phyloP scores from a whole-genome alignment of 1,140 invertebrate species.

The Platyura marginata region DNA sequence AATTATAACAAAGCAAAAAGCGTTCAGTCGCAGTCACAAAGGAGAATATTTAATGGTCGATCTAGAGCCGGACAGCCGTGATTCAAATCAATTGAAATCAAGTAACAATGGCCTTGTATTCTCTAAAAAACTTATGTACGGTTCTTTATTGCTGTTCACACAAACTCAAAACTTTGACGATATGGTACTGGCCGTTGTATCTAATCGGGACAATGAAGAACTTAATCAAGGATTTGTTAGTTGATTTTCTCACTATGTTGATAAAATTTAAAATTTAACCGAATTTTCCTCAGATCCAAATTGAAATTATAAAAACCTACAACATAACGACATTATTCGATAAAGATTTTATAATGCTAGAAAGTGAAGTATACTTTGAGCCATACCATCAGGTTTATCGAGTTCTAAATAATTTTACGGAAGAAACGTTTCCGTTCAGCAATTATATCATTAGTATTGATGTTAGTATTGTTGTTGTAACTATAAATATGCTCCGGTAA shows the following conservation, averaged over 20 bases:
- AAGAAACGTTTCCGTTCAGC: constrained; percentile 37
- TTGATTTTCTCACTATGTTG: background rate
- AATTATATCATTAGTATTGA: constrained; percentile 38
- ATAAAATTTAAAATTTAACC: background rate
- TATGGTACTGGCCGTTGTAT: constrained; percentile 44
- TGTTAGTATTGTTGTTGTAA: constrained; percentile 12
- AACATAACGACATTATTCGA: constrained; percentile 24
- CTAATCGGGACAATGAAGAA: constrained; percentile 29
- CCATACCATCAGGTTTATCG: constrained; percentile 43
- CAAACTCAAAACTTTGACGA: constrained; percentile 39
- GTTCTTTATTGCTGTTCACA: constrained; percentile 53
- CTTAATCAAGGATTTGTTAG: constrained; percentile 30
- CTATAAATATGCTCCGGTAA: background rate
- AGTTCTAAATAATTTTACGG: constrained; percentile 32
- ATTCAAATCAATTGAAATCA: constrained; percentile 6
- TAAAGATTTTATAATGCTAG: constrained; percentile 35
- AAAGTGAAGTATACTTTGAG: constrained; percentile 47
- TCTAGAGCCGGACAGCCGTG: constrained; percentile 1
- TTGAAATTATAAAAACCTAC: constrained; percentile 24
- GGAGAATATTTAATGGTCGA: constrained; percentile 13
- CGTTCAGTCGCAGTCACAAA: constrained; percentile 7
- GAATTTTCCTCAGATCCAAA: constrained; percentile 22
- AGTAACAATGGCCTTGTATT: constrained; percentile 27
- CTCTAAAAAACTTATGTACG: constrained; percentile 35
- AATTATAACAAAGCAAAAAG: constrained; percentile 11